Base-by-base conservation (phyloP, 2,113 vertebrate genomes). In the Sula dactylatra region DNA sequence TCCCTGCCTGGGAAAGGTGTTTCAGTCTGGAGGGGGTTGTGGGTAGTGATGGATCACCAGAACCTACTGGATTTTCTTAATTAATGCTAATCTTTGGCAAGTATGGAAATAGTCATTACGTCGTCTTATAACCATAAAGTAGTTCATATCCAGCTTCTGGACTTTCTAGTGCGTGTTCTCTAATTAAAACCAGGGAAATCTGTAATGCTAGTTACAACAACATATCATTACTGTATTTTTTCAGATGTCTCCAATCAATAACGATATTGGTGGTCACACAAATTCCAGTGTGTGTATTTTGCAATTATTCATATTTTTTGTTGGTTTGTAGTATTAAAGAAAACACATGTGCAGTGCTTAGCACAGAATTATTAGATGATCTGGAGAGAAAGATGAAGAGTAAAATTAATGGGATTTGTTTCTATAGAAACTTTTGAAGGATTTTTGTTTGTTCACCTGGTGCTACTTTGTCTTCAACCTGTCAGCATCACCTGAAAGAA, bases 191-290 rank as follows among this genome's bases (percentile, higher is more conserved):
- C 78, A 93, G 74, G n/a, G 38, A 62, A 77, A 90, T 44, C 25
- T 71, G 24, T 70, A 86, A 44, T 36, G 32, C 7, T 71, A 74
- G 44, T 82, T 87, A 42, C 40, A 94, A 50, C 27, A 85, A 40
- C 7, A 10, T 72, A 70, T 36, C 73, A 62, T 85, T 89, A 85
- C 5, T 50, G 38, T 88, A 92, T 95, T 95, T 96, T 80, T 77
- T 89, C 93, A 88, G 78, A 87, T 94, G 87, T 82, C 67, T 91
- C 16, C 25, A 86, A 55, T 90, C 89, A 91, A 80, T 91, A 96
- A 25, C 11, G 32, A 10, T 70, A 86, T 84, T 4, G 2, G 34
- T 61, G 56, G 40, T 89, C 36, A 70, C 78, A 44, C 5, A 67
- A 42, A 77, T 87, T 91, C 58, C 64, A 67, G 21, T 20, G 45